These are phyloP conservation scores for Pinctada fucata DNA, from an alignment of 2,888 invertebrate genomes.

Conservation along the genomic window DNA sequence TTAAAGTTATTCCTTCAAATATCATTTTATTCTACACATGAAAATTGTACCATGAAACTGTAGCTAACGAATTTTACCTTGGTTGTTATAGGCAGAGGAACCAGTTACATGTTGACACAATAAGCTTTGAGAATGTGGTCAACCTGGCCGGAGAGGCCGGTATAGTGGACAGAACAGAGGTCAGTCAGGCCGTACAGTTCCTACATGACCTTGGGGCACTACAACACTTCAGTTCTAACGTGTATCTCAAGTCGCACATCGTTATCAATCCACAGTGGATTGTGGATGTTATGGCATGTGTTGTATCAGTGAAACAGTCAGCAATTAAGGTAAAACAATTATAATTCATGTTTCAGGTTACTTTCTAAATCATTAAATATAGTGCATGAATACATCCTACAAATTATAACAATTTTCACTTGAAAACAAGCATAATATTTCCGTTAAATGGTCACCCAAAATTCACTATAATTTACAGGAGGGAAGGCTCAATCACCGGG, in stretches of 20 bases:
- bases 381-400: no score
- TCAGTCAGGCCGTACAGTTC: conserved; percentile 72
- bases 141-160: conserved; percentile 63
- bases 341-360: not conserved
- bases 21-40: no score
- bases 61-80: no score
- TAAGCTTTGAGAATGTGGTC: conserved; percentile 61
- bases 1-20: no score
- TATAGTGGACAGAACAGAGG: conserved; percentile 70
- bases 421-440: no score
- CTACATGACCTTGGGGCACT: conserved; percentile 75
- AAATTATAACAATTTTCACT: no score
- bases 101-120: conserved; percentile 43
- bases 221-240: conserved; percentile 70
- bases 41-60: no score
- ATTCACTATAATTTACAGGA: conserved; percentile 50
- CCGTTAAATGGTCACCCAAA: no score
- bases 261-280: conserved; percentile 76
- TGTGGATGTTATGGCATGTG: conserved; percentile 75
- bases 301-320: conserved; percentile 73
- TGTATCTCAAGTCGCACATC: conserved; percentile 68
- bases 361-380: not conserved
- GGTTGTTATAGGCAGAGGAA: conserved; percentile 32
- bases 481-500: conserved; percentile 69
- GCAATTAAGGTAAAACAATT: conserved; percentile 57